Evolutionary conservation across 2,888 invertebrate species (phyloP), one percentile per base, ranked within the genome.

Genomic region (Metallyticus violacea): DNA sequence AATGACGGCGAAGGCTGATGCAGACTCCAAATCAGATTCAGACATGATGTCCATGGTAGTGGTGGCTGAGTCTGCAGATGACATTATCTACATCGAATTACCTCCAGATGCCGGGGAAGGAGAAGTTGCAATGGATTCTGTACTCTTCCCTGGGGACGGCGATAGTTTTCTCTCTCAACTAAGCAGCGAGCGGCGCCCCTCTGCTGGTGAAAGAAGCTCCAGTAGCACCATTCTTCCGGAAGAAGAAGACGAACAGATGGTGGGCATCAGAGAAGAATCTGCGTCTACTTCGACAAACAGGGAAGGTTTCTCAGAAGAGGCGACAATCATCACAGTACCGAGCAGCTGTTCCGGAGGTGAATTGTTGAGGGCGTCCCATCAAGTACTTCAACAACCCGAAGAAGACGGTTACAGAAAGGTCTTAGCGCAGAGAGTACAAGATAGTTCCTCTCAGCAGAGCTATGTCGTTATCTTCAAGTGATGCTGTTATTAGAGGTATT

Each of bases 21-120:
- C 22, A 4, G 40, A 15, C 40, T 3, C 9, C 40, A 62, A 62
- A 62, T 9, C 9, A 15, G 40, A 62, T 22, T 22, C 40, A 62
- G 40, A 62, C 40, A 62, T 85, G 22, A 79, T 85, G 15, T 85
- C 85, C 22, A 85, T 85, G 85, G 85, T 85, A 22, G 80, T 85
- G n/a, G 80, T 85, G 30, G 26, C 79, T 7, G 80, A 79, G 9
- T 76, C 79, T 76, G 15, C 85, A 6, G 80, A 85, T 26, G 85
- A 85, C 28, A 80, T 85, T 28, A 85, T 85, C 6, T 85, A 85
- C 22, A 85, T 85, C 6, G 80, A 85, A 26, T 27, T 85, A 7
- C 77, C 83, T 4, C 76, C 83, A 3, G 83, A 77, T 22, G 28
- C 77, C 6, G 2, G 15, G 1, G 83, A 83, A 29, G n/a, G 25